phyloP scores from a whole-genome alignment of 2,888 invertebrate genomes.

The Anthophora plumipes region DNA sequence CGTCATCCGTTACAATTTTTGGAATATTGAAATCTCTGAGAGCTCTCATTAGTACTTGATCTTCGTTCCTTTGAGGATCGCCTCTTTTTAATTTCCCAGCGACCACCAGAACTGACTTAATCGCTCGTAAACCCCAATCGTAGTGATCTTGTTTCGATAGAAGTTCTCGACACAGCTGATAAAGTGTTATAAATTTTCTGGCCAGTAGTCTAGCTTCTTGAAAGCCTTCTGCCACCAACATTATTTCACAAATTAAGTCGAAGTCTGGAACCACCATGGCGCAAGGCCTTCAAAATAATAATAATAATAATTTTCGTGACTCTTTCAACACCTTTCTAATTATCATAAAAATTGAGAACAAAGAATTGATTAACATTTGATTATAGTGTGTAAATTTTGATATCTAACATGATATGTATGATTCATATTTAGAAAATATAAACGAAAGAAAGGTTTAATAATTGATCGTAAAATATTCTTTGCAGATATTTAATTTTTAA shows the following conservation, averaged over 20 bases:
- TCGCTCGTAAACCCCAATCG: constrained; percentile 98
- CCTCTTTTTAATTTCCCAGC: constrained; percentile 95
- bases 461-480: too few relatives aligned
- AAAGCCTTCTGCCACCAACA: constrained; percentile 98
- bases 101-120: constrained; percentile 97
- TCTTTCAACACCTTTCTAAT: too few relatives aligned
- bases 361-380: too few relatives aligned
- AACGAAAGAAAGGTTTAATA: too few relatives aligned
- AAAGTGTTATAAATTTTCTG: constrained; percentile 96
- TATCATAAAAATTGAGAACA: too few relatives aligned
- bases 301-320: not conserved
- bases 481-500: too few relatives aligned
- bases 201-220: constrained; percentile 95
- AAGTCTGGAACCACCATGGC: constrained; percentile 99
- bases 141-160: constrained; percentile 98
- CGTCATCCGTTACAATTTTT: constrained; percentile 96
- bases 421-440: too few relatives aligned
- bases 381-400: too few relatives aligned
- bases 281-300: constrained; percentile 89
- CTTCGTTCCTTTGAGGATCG: constrained; percentile 92
- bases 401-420: too few relatives aligned
- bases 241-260: constrained; percentile 97
- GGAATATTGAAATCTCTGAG: constrained; percentile 97
- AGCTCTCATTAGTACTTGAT: constrained; percentile 97
- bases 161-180: constrained; percentile 94